Base-by-base conservation (phyloP, 2,797 vertebrate species). In the Coccyzus lansbergi region DNA sequence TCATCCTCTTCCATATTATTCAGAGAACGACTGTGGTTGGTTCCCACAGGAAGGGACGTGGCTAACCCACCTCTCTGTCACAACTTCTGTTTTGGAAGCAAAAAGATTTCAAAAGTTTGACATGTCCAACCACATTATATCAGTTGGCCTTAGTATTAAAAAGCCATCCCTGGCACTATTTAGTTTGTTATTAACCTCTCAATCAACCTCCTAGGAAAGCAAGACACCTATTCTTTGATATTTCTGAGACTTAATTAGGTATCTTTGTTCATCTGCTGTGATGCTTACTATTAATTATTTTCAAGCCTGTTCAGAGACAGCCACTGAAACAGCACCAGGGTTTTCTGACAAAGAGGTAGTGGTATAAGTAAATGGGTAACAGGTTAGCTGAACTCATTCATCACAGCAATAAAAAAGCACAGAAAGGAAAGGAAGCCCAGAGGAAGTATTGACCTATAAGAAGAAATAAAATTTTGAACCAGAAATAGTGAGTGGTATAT, bases 271-370 rank as follows among this genome's bases (percentile, higher is more conserved):
- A 86, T 65, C 48, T 84, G 12, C 60, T 84, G 51, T 79, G 55
- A 84, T 84, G 59, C 88, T 86, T 86, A 15, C 19, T 44, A 72
- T 75, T 88, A 94, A 79, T 87, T 92, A 82, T 56, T 86, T 90
- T 88, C 55, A 90, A 56, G 26, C 19, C 52, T 79, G 21, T 33
- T 67, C 52, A 60, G 33, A 83, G 16, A n/a, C 48, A 67, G n/a
- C 42, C 36, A 40, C 52, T 74, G 59, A 55, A 92, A 74, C 8
- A 70, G 28, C 68, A 89, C 58, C 36, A 80, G 49, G 25, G 29
- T 17, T 46, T 5, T 22, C 36, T 62, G 82, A 69, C 12, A 70
- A 59, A 82, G 38, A 63, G 9, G 7, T 7, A 42, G 15, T 58
- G 46, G 26, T 24, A 29, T 34, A 49, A 83, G 14, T 46, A 86